These are phyloP conservation scores for Tadarida brasiliensis DNA, from an alignment of 2,797 vertebrate genomes.

Conservation along the genomic window DNA sequence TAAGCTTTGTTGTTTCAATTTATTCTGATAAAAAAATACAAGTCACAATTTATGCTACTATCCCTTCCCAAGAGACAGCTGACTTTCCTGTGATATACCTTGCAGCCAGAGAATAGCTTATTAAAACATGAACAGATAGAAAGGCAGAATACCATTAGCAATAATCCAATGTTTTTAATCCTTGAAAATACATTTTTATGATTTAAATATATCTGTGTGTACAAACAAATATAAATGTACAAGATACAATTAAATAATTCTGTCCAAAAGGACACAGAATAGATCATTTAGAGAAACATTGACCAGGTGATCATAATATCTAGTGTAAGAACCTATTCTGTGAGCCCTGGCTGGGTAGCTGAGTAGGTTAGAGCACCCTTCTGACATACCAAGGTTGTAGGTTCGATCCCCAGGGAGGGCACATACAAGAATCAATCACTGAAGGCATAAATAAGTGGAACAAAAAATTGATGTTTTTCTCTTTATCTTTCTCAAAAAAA, in stretches of 20 bases:
- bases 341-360: background rate
- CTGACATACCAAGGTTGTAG: background rate
- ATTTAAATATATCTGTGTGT: background rate
- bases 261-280: background rate
- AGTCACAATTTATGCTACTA: conserved; percentile 8
- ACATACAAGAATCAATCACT: background rate
- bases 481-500: background rate
- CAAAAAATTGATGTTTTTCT: background rate
- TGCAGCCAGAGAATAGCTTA: background rate
- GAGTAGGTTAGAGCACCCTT: background rate
- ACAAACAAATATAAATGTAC: conserved; percentile 18
- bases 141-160: background rate
- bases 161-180: background rate
- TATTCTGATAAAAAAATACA: background rate
- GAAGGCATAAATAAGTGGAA: background rate
- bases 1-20: background rate
- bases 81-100: background rate
- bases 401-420: background rate
- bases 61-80: background rate
- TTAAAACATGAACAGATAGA: conserved; percentile 15
- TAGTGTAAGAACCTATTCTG: background rate
- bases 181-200: background rate
- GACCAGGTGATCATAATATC: background rate
- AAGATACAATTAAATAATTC: background rate
- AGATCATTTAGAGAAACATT: background rate